Evolutionary conservation across 2,797 vertebrate genomes (phyloP).

Genomic region (Ispidina lecontei): DNA sequence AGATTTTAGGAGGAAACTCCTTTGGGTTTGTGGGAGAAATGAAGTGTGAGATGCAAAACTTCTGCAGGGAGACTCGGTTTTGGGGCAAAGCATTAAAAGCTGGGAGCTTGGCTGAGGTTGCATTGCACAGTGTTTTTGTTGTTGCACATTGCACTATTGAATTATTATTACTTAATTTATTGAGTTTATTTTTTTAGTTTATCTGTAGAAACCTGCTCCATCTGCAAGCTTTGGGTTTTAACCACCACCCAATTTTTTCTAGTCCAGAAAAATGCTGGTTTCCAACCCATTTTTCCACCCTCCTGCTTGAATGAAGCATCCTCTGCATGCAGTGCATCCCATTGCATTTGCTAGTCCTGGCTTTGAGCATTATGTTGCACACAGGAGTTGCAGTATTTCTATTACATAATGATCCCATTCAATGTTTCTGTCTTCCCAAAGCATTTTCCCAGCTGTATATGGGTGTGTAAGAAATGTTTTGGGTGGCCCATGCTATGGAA

Average conservation of each 20-base stretch:
- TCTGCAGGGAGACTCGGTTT: neutral
- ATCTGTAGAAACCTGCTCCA: rapidly evolving
- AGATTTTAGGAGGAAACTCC: neutral
- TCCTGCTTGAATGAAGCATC: neutral
- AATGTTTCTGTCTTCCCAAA: neutral
- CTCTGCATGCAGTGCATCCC: neutral
- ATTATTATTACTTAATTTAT: neutral
- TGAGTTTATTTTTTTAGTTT: neutral
- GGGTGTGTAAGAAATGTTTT: too few species aligned
- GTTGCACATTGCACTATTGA: neutral
- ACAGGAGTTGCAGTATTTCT: neutral
- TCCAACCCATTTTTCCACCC: neutral
- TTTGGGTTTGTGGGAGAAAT: neutral
- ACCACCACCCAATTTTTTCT: neutral
- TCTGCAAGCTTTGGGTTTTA: neutral
- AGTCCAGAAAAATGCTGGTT: neutral
- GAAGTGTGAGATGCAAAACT: neutral
- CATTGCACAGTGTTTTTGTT: rapidly evolving
- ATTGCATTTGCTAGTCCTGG: neutral
- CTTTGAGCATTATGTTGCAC: neutral
- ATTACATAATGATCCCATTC: neutral
- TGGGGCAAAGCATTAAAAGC: neutral
- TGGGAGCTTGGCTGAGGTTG: rapidly evolving
- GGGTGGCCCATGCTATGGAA: too few species aligned
- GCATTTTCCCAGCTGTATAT: rapidly evolving